Evolutionary conservation across 92 coral and sea anemone species (phyloP), one percentile per base, ranked within the genome.

Genomic region (Desmophyllum pertusum): DNA sequence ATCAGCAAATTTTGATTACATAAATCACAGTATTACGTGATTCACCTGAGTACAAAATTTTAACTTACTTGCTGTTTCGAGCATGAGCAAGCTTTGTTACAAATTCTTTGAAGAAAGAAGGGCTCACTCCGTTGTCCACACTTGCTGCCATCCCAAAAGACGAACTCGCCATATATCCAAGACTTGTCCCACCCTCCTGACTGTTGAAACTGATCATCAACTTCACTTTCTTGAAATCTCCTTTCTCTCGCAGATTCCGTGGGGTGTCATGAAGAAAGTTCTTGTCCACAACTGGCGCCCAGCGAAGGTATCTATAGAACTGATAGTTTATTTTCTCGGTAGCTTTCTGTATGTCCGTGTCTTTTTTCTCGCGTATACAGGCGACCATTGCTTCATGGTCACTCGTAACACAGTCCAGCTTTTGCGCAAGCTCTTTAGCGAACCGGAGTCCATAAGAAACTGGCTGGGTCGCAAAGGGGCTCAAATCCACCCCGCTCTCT

Each of bases 281-380:
- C 30, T 84, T 88, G 62, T 88, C 92, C 14, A 88, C 83, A 15
- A 88, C 89, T n/a, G 92, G 92, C 11, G 85, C 68, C 89, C 88
- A 88, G 41, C 30, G 45, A 70, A 59, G 11, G 29, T 36, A 27
- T 80, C 81, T 10, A 6, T 33, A n/a, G 74, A 30, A 46, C 17
- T 8, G 33, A 30, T 13, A 91, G 8, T 70, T 64, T 23, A 83
- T 70, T 0, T 73, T 36, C 18, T 48, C 40, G 15, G 27, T 21
- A 17, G 25, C 73, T 3, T 13, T 46, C 33, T 85, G 83, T 5
- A 88, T 53, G 25, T 88, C 75, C 35, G 25, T 10, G 62, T 67
- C 83, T 39, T 68, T 67, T n/a, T 67, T 67, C 17, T 40, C 39
- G 29, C 84, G 91, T 2, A 88, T 75, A 23, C 91, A 88, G 11